Evolutionary conservation across 2,797 vertebrate genomes (phyloP).

Genomic region (Paramormyrops hopkinsi): DNA sequence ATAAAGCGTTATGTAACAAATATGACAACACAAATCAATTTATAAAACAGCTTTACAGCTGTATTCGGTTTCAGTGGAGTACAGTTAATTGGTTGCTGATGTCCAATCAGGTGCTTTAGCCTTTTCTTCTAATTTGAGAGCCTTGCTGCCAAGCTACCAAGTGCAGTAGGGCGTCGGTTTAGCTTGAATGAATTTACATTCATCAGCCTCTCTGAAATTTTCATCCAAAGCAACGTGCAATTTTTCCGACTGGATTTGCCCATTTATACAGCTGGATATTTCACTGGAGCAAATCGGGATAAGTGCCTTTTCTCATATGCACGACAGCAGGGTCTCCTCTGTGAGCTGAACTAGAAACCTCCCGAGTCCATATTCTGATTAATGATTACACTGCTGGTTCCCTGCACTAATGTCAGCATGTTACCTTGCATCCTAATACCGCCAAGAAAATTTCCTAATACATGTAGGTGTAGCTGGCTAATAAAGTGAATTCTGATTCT

Average conservation of each 20-base stretch:
- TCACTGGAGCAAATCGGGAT: neutral
- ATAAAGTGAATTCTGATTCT: neutral
- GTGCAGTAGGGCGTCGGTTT: neutral
- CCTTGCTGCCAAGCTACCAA: neutral
- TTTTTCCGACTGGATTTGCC: neutral
- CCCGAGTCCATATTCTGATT: neutral
- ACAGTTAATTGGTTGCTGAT: neutral
- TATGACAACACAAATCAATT: neutral
- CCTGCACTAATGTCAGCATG: neutral
- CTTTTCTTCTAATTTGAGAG: neutral
- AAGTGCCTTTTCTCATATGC: neutral
- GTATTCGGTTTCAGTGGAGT: neutral
- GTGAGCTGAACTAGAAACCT: neutral
- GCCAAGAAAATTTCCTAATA: neutral
- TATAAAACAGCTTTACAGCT: neutral
- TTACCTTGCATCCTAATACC: neutral
- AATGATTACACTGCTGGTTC: neutral
- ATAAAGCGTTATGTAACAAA: neutral
- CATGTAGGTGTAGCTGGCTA: neutral
- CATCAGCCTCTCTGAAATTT: neutral
- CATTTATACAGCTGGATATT: slow-evolving; percentile 4
- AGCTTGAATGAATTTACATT: neutral
- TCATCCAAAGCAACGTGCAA: neutral
- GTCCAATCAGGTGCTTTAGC: neutral
- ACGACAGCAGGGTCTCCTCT: neutral